A percentile compares a stretch with the other conserved stretches of the same genome.
These are phyloP conservation scores for Elymnias hypermnestra DNA, from an alignment of 1,140 invertebrate species.

Conservation along the genomic window DNA sequence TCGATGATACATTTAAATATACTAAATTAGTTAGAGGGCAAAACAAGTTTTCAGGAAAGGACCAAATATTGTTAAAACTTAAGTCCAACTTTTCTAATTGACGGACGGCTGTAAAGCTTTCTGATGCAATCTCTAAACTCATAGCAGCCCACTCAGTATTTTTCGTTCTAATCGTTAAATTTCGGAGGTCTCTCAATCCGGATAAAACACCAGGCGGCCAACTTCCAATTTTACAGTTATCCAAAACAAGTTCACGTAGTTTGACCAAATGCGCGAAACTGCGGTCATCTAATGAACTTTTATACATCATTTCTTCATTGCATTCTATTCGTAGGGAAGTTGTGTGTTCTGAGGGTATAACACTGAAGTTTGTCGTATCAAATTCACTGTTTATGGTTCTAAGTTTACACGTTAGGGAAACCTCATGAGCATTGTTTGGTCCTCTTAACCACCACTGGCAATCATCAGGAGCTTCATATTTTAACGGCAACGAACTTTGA, in stretches of 20 bases:
- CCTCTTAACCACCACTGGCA: slow-evolving; percentile 84
- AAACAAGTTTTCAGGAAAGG: slow-evolving; percentile 89
- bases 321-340: slow-evolving; percentile 87
- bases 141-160: slow-evolving; percentile 87
- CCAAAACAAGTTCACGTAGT: slow-evolving; percentile 86
- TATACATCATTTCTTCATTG: slow-evolving; percentile 84
- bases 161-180: slow-evolving; percentile 87
- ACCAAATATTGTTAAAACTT: slow-evolving; percentile 92
- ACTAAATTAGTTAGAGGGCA: slow-evolving; percentile 88
- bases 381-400: slow-evolving; percentile 88
- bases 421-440: slow-evolving; percentile 79
- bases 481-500: slow-evolving; percentile 76
- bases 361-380: slow-evolving; percentile 91
- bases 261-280: slow-evolving; percentile 88
- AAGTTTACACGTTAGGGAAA: slow-evolving; percentile 86
- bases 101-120: slow-evolving; percentile 82
- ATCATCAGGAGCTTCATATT: slow-evolving; percentile 89
- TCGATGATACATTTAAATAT: slow-evolving; percentile 87
- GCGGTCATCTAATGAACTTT: slow-evolving; percentile 83
- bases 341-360: slow-evolving; percentile 89
- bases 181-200: slow-evolving; percentile 85
- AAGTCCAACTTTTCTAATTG: slow-evolving; percentile 90
- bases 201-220: slow-evolving; percentile 85
- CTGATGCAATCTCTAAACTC: slow-evolving; percentile 85
- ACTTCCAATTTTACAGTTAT: slow-evolving; percentile 89